Base-by-base conservation (phyloP, 2,113 vertebrate genomes). In the Pseudorhombus dupliciocellatus region DNA sequence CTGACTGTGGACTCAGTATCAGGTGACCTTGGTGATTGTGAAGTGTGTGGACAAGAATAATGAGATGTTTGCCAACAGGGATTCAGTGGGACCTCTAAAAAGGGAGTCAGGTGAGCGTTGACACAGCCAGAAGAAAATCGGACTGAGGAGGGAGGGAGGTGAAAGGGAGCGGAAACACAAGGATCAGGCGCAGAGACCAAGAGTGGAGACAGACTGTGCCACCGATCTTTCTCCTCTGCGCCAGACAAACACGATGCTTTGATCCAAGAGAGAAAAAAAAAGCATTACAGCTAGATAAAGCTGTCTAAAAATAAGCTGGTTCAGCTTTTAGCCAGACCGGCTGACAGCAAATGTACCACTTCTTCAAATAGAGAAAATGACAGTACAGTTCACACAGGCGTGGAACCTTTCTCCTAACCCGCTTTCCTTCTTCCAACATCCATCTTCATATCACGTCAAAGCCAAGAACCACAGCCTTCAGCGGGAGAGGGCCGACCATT, bases 231-330 rank as follows among this genome's bases (percentile, higher is more conserved):
- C 63, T 71, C 70, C 52, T 44, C 57, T 55, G 28, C 73, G 28
- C 73, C 48, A 75, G 60, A 77, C 65, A 87, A 85, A 78, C 79
- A 55, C 25, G 5, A 4, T 0, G 28, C 73, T 87, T 84, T 88
- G 74, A 85, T 87, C 75, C 56, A n/a, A n/a, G n/a, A n/a, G n/a
- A n/a, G n/a, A n/a, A n/a, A 58, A 77, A 86, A 89, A 88, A 86
- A 78, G 65, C 81, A 81, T 71, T 70, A 71, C 56, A 68, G 73
- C 75, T 37, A 66, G 82, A 90, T 70, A 79, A 73, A 72, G 50
- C 65, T 21, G 67, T 66, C 84, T 88, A 89, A 86, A 90, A 90
- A 90, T 90, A 89, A 69, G 75, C 78, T 87, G 71, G 42, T 83
- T 78, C 62, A 40, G 62, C 52, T 50, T 62, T 76, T 10, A 79